A percentile compares a stretch with the other conserved stretches of the same genome.
Conservation (phyloP, 1,140 invertebrate genomes). For the Zelostemma sp. region DNA sequence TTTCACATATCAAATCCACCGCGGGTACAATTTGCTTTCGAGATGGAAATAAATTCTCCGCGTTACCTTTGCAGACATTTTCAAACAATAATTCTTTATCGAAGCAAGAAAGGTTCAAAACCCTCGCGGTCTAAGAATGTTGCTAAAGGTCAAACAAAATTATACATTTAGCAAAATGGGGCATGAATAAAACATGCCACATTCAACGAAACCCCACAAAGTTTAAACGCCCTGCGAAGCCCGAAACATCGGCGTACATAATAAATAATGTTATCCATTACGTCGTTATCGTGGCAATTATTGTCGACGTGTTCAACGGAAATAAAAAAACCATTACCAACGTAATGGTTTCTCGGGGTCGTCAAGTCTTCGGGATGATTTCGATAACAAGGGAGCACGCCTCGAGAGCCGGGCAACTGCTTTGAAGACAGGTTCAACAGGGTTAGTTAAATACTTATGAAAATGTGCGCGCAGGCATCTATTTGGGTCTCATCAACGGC, state of each 20-base stretch:
- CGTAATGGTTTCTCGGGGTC: conserved; percentile 35
- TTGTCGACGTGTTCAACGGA: not conserved
- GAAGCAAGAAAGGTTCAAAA: not conserved
- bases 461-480: conserved; percentile 40
- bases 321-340: not conserved
- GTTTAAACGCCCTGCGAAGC: not conserved
- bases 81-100: not conserved
- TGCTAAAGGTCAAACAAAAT: not conserved
- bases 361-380: conserved; percentile 34
- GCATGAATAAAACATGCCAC: not conserved
- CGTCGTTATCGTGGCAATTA: conserved; percentile 1
- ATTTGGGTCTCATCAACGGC: conserved; percentile 28
- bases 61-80: no score
- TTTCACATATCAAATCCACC: no score
- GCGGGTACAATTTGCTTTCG: no score
- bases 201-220: not conserved
- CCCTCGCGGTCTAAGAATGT: not conserved
- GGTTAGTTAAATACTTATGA: conserved; percentile 53
- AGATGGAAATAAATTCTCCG: no score
- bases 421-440: conserved; percentile 47
- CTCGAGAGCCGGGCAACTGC: conserved; percentile 31
- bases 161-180: not conserved
- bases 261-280: conserved; percentile 1
- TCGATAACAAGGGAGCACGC: conserved; percentile 43
- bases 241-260: not conserved